phyloP scores from a whole-genome alignment of 2,113 vertebrate genomes.

The Gadus chalcogrammus region DNA sequence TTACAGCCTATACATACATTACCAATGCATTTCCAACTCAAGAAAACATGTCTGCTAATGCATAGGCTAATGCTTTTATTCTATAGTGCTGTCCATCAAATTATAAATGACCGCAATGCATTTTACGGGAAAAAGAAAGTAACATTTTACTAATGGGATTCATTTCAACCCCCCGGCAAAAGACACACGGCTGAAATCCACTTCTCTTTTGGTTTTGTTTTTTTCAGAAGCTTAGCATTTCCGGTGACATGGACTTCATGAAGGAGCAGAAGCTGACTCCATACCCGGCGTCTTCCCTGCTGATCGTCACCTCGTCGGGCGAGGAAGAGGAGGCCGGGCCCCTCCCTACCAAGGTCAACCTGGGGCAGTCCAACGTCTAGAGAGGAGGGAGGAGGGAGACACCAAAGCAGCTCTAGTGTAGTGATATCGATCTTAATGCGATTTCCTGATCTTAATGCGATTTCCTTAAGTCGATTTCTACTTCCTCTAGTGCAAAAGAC shows the following conservation, averaged over 20 bases:
- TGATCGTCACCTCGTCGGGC: conserved; percentile 81
- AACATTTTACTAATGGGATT: too few species aligned
- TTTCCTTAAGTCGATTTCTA: conserved; percentile 24
- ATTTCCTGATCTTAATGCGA: conserved; percentile 18
- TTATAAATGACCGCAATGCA: too few species aligned
- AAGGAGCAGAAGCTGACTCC: conserved; percentile 85
- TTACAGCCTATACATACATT: too few species aligned
- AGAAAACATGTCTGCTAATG: too few species aligned
- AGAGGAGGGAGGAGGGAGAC: background rate
- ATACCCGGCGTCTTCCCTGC: conserved; percentile 84
- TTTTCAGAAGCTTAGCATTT: conserved; percentile 92
- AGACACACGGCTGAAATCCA: too few species aligned
- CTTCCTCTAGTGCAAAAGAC: conserved; percentile 16
- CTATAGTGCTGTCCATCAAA: background rate
- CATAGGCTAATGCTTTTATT: background rate
- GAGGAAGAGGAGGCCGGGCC: conserved; percentile 85
- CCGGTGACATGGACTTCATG: conserved; percentile 86
- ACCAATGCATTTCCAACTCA: too few species aligned
- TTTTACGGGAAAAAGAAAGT: too few species aligned
- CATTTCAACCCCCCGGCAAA: too few species aligned
- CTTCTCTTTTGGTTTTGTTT: background rate
- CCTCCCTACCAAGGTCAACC: conserved; percentile 88
- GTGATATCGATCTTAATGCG: conserved; percentile 15
- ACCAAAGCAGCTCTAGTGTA: conserved; percentile 26
- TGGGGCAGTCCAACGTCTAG: conserved; percentile 81